Base-by-base conservation (phyloP, 2,113 vertebrate genomes). In the Amazona vittata region DNA sequence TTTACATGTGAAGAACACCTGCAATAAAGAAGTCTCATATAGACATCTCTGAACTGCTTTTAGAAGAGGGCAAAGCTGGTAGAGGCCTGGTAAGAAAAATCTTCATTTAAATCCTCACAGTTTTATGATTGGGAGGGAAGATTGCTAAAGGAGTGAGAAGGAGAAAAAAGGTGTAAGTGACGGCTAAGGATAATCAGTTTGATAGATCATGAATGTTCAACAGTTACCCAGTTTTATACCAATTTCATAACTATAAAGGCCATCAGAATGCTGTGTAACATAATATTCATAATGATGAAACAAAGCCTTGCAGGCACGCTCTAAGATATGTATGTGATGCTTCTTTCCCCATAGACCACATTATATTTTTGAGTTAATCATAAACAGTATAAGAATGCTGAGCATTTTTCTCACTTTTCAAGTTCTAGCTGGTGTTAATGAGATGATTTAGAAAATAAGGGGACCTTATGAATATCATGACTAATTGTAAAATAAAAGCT, bases 51-150 rank as follows among this genome's bases (percentile, higher is more conserved):
- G 70, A 95, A 83, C 46, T 93, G 71, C 78, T 86, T 94, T 95
- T 94, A 91, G 85, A 96, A 94, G 90, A 90, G 28, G 53, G 71
- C 33, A 90, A 86, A 96, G 64, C 78, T 86, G 46, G 11, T 87
- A 96, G 70, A 83, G 59, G 46, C 49, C 83, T 60, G 85, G 85
- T 93, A 97, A 94, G 94, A 83, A 93, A 88, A 88, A 53, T 29
- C 53, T 96, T 94, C 4, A 68, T 89, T 95, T 73, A 79, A 93
- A 91, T 82, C 70, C 44, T 55, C 43, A 60, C 24, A 26, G 29
- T 78, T 68, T 90, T 93, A 17, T 77, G 83, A 55, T 53, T 83
- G 73, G 46, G 60, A 90, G 49, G 68, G 55, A 89, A 89, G 37
- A 37, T 88, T 62, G 49, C 52, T 88, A 69, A 64, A 73, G 37